phyloP scores from a whole-genome alignment of 2,888 invertebrate genomes.

The Heliconius sara region DNA sequence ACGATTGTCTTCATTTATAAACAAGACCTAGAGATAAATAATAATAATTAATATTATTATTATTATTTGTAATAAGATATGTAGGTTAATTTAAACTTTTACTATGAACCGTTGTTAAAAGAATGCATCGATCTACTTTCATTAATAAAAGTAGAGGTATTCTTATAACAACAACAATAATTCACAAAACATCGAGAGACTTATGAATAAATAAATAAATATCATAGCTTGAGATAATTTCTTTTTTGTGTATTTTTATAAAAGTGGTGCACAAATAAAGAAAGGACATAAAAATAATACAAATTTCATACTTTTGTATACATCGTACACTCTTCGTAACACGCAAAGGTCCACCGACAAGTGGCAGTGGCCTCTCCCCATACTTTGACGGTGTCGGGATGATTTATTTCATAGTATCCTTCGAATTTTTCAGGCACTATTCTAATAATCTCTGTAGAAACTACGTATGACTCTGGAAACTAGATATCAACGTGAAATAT shows the following conservation, averaged over 20 bases:
- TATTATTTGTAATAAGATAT: too few relatives aligned
- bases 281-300: too few relatives aligned
- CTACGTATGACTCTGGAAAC: conserved; percentile 69
- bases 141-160: too few relatives aligned
- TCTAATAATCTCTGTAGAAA: conserved; percentile 66
- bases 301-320: conserved; percentile 61
- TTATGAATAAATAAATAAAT: background rate
- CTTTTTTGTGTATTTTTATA: too few relatives aligned
- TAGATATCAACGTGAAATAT: conserved; percentile 42
- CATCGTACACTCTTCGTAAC: conserved; percentile 73
- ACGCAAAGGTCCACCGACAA: conserved; percentile 69
- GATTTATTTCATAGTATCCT: conserved; percentile 72
- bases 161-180: too few relatives aligned
- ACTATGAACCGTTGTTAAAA: too few relatives aligned
- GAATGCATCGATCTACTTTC: too few relatives aligned
- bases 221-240: too few relatives aligned
- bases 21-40: conserved; percentile 63
- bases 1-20: conserved; percentile 63
- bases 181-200: background rate
- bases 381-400: conserved; percentile 68
- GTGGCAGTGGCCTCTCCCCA: conserved; percentile 77
- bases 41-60: background rate
- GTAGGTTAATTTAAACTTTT: too few relatives aligned
- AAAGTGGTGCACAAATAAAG: too few relatives aligned
- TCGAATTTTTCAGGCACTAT: conserved; percentile 70